phyloP scores from a whole-genome alignment of 2,113 vertebrate genomes.

The Guaruba guarouba region DNA sequence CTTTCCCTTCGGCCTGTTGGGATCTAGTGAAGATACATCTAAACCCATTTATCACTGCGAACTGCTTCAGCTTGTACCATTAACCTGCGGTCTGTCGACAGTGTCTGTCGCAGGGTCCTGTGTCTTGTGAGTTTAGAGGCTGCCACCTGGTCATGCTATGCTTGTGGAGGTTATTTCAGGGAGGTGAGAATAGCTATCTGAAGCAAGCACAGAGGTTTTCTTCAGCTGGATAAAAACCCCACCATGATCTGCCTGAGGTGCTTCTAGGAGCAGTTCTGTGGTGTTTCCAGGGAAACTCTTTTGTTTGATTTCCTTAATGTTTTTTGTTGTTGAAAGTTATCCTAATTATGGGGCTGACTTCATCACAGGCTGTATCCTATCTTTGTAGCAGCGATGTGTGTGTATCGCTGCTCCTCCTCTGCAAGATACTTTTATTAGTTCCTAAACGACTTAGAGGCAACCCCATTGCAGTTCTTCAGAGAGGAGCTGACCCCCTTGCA shows the following conservation, averaged over 20 bases:
- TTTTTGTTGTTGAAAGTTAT: background rate
- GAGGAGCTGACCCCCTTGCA: background rate
- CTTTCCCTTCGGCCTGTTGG: background rate
- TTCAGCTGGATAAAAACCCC: background rate
- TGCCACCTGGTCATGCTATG: rapidly evolving
- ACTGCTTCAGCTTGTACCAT: background rate
- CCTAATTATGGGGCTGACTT: background rate
- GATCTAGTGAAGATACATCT: background rate
- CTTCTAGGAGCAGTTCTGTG: background rate
- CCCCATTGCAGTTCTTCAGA: background rate
- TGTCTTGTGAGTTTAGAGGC: background rate
- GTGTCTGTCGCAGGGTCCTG: background rate
- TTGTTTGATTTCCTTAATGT: background rate
- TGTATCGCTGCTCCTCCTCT: background rate
- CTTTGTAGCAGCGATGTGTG: background rate
- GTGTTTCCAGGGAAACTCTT: background rate
- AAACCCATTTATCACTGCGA: background rate
- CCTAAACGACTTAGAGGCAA: background rate
- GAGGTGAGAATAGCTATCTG: background rate
- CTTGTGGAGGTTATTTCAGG: background rate
- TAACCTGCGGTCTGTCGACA: rapidly evolving
- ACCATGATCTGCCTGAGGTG: background rate
- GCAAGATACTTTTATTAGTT: background rate
- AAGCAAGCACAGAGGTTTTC: background rate
- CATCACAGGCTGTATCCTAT: background rate